These are phyloP conservation scores for Lophura nycthemera DNA, from an alignment of 2,113 vertebrate genomes.

Conservation along the genomic window DNA sequence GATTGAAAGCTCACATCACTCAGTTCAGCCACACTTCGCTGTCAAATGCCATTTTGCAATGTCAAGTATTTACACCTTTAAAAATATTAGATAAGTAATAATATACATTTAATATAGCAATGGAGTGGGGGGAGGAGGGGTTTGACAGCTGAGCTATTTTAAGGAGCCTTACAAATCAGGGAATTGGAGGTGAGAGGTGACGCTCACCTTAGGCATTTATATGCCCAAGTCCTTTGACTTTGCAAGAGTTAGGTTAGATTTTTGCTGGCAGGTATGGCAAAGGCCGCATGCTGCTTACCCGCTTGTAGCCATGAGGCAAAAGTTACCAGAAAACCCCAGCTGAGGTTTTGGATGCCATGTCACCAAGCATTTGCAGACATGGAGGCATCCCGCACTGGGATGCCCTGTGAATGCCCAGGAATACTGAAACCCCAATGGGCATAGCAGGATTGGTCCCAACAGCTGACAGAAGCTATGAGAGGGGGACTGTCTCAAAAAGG, in stretches of 20 bases:
- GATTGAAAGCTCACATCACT: constrained; percentile 48
- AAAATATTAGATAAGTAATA: constrained; percentile 48
- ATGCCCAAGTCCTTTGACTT: background rate
- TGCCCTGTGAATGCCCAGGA: background rate
- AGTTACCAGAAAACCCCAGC: background rate
- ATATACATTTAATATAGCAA: constrained; percentile 21
- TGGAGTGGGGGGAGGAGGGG: fast-evolving
- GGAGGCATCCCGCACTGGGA: background rate
- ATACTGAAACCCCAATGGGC: background rate
- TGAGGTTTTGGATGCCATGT: background rate
- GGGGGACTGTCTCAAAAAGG: background rate
- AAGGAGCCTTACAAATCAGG: background rate
- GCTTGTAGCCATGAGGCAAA: background rate
- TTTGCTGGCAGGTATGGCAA: background rate
- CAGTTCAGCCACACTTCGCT: constrained; percentile 40
- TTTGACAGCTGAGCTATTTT: constrained; percentile 19
- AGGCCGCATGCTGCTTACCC: background rate
- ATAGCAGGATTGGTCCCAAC: background rate
- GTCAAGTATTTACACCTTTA: constrained; percentile 43
- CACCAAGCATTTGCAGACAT: background rate
- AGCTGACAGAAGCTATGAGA: background rate
- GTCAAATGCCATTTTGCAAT: constrained; percentile 61
- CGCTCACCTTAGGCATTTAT: constrained; percentile 7
- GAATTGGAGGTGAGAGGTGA: background rate
- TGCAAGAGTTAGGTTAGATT: background rate